Conservation (phyloP, 35 echinoderm and acorn worm species). For the Holothuria glaberrima region DNA sequence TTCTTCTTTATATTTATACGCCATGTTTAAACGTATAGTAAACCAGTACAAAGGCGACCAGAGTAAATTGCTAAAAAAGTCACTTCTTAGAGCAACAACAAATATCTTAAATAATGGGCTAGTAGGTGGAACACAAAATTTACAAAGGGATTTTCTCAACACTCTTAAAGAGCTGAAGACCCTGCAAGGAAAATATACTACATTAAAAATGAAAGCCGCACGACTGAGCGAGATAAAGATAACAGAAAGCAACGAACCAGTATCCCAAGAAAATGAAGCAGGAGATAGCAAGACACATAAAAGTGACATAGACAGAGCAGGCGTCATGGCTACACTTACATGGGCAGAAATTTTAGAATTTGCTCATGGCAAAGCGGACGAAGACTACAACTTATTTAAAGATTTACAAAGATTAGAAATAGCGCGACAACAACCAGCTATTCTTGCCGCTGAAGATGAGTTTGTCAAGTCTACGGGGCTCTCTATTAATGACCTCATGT, state of each 20-base stretch:
- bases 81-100: neutral
- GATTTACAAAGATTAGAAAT: neutral
- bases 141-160: neutral
- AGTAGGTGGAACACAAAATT: neutral
- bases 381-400: neutral
- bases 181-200: neutral
- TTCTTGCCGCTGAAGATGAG: neutral
- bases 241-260: too few species aligned
- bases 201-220: slow-evolving; percentile 1
- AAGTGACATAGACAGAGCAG: neutral
- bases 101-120: neutral
- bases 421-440: neutral
- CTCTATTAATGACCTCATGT: neutral
- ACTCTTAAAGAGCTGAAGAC: neutral
- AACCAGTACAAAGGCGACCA: neutral
- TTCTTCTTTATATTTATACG: neutral
- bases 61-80: neutral
- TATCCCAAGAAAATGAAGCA: too few species aligned
- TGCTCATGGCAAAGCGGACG: neutral
- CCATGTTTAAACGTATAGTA: neutral
- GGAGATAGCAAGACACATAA: neutral
- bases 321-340: neutral
- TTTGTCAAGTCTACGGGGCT: neutral
- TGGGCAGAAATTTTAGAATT: neutral
- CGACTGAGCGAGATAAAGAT: too few species aligned